Conservation (phyloP, 2,888 invertebrate species). For the Trilocha varians region DNA sequence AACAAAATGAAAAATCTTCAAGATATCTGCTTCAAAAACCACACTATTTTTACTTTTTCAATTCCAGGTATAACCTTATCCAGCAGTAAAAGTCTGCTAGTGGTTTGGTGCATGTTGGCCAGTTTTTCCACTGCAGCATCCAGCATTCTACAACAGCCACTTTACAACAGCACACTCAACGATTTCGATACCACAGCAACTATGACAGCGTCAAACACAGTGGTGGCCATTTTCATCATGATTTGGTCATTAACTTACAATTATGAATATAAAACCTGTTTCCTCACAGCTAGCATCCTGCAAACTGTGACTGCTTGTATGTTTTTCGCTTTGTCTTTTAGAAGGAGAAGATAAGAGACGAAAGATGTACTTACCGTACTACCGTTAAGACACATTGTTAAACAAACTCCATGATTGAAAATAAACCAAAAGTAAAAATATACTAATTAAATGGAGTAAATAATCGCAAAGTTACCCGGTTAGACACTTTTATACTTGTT, state of each 20-base stretch:
- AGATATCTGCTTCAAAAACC: too few species aligned
- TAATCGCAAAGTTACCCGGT: too few species aligned
- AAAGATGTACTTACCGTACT: too few species aligned
- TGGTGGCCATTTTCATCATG: conserved; percentile 49
- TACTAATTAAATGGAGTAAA: too few species aligned
- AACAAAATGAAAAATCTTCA: too few species aligned
- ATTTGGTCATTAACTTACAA: conserved; percentile 47
- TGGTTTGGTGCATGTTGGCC: conserved; percentile 59
- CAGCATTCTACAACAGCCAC: conserved; percentile 51
- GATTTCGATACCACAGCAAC: conserved; percentile 64
- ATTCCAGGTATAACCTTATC: conserved; percentile 53
- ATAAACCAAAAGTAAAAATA: too few species aligned
- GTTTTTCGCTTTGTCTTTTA: conserved; percentile 51
- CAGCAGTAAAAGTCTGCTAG: conserved; percentile 42
- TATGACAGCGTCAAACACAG: conserved; percentile 49
- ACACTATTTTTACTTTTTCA: neutral
- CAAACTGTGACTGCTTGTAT: conserved; percentile 46
- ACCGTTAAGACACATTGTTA: too few species aligned
- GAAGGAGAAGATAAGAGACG: conserved; percentile 35
- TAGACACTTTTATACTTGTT: too few species aligned
- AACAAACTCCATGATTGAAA: too few species aligned
- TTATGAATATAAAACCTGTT: conserved; percentile 52
- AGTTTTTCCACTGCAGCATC: conserved; percentile 53
- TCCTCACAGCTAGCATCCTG: conserved; percentile 48
- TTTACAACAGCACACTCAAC: conserved; percentile 55